Base-by-base conservation (phyloP, 1,140 invertebrate species). In the Drosophila eugracilis region DNA sequence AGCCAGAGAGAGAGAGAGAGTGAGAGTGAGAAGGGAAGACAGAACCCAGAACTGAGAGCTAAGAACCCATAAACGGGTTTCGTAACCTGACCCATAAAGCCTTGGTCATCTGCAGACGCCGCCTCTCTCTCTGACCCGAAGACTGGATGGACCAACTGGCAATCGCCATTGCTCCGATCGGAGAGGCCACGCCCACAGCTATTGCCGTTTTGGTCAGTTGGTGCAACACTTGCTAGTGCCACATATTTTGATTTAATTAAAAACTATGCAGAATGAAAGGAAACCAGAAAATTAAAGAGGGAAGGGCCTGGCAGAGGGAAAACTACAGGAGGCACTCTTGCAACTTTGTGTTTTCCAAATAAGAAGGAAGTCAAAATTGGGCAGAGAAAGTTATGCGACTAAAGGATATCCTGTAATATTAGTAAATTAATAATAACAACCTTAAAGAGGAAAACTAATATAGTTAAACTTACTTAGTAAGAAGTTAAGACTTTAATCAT, bases 161-260 rank as follows among this genome's bases (percentile, higher is more conserved):
- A 53, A 53, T 60, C 83, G 78, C 81, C 78, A 86, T 86, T 69
- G 83, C 78, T 42, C 47, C 44, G 50, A 58, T 59, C 74, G 41
- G 30, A 37, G 41, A 48, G 36, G 42, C 62, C 77, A 66, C 80
- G 60, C 80, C 80, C 65, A 41, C 37, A 41, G 26, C 22, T n/a
- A 17, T 32, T 9, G 14, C 34, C 12, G 19, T 7, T 30, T 26
- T 26, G 42, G 42, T 24, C 39, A 30, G n/a, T 30, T 2, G 12
- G 34, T 22, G 1, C 28, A 21, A 1, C 24, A 17, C 10, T 34
- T 15, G 17, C 10, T n/a, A 34, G 47, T 36, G 41, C 65, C 26
- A 22, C 47, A 55, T 72, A 75, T 75, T 70, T 73, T 76, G 62
- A 75, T 84, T 62, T 50, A 83, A 83, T 84, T 83, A 84, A 75